These are phyloP conservation scores for Syngnathus rostellatus DNA, from an alignment of 2,797 vertebrate genomes.

Conservation along the genomic window DNA sequence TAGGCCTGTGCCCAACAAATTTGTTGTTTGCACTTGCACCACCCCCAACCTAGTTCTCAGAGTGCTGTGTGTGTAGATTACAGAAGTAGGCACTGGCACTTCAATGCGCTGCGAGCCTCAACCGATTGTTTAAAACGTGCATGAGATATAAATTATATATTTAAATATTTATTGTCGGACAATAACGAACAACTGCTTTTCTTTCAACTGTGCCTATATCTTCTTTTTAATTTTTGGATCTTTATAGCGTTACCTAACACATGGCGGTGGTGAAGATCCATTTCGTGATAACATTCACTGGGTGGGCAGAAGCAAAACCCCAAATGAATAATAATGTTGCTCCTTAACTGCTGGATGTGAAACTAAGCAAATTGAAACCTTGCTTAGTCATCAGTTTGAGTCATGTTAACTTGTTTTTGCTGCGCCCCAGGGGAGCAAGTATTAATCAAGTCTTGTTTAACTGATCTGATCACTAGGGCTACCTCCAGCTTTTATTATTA, in stretches of 20 bases:
- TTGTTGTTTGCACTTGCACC: constrained; percentile 2
- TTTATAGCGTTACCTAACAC: neutral
- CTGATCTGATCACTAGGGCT: neutral
- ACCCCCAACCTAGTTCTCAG: constrained; percentile 4
- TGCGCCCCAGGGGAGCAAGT: neutral
- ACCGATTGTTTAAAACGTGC: neutral
- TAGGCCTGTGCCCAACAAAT: neutral
- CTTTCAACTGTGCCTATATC: neutral
- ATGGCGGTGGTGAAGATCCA: neutral
- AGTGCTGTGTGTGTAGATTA: constrained; percentile 3
- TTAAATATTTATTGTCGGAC: neutral
- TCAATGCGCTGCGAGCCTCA: neutral
- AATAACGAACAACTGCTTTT: neutral
- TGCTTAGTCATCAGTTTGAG: constrained; percentile 4
- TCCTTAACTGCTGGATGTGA: neutral
- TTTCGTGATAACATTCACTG: neutral
- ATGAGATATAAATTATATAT: neutral
- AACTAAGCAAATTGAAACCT: neutral
- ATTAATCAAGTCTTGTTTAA: neutral
- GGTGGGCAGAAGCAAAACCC: neutral
- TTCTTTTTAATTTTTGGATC: neutral
- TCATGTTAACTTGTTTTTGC: neutral
- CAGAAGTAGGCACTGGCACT: neutral
- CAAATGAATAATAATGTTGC: constrained; percentile 3
- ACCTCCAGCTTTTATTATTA: neutral